phyloP scores from a whole-genome alignment of 2,888 invertebrate species.

The Tridacna crocea region DNA sequence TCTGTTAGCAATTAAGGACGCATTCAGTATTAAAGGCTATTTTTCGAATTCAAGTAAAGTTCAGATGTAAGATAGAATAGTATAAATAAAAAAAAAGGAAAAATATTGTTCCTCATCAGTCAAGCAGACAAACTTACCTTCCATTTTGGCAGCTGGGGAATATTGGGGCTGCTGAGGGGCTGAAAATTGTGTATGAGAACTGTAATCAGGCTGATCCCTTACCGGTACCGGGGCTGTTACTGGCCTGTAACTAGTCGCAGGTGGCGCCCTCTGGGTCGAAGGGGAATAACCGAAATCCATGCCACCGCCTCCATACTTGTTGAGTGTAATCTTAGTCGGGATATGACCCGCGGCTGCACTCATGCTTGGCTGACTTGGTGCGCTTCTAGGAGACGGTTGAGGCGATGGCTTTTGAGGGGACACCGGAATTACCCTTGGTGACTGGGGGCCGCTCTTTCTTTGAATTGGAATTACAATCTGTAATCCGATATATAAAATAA shows the following conservation, averaged over 20 bases:
- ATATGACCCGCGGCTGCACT: conserved; percentile 63
- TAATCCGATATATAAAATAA: not conserved
- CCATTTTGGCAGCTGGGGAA: conserved; percentile 1
- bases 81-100: too few relatives aligned
- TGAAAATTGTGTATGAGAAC: conserved; percentile 42
- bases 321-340: conserved; percentile 73
- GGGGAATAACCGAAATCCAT: conserved; percentile 69
- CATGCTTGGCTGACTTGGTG: conserved; percentile 29
- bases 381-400: conserved; percentile 43
- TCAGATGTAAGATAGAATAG: too few relatives aligned
- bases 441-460: conserved; percentile 50
- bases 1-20: too few relatives aligned
- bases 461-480: conserved; percentile 61
- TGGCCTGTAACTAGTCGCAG: conserved; percentile 44
- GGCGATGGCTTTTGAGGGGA: conserved; percentile 63
- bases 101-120: too few relatives aligned
- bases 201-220: conserved; percentile 27
- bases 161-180: conserved; percentile 33
- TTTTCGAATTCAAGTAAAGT: too few relatives aligned
- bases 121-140: conserved; percentile 1
- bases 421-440: conserved; percentile 63
- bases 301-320: conserved; percentile 75
- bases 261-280: conserved; percentile 42
- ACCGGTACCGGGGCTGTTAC: conserved; percentile 42
- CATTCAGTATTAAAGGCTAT: too few relatives aligned